phyloP scores from a whole-genome alignment of 2,797 vertebrate genomes.

The Scolopax rusticola region DNA sequence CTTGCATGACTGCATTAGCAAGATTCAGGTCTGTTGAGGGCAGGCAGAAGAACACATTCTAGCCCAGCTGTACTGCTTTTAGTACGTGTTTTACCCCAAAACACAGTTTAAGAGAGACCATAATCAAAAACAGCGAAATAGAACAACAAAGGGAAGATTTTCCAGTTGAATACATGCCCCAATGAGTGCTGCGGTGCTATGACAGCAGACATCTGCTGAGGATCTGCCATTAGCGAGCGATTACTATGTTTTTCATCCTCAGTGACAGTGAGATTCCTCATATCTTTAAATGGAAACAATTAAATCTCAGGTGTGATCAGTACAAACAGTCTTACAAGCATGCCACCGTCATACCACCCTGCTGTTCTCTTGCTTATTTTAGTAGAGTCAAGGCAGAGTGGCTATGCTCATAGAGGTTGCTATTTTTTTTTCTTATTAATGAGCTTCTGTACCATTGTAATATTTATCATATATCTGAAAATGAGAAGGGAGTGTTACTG shows the following conservation, averaged over 20 bases:
- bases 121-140: not conserved
- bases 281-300: conserved; percentile 30
- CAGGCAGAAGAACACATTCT: not conserved
- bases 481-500: not conserved
- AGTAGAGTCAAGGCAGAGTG: not conserved
- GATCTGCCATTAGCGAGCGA: not conserved
- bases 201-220: not conserved
- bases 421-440: not conserved
- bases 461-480: not conserved
- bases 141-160: not conserved
- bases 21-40: not conserved
- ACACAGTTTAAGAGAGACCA: not conserved
- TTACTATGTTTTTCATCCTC: not conserved
- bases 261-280: conserved; percentile 1
- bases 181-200: not conserved
- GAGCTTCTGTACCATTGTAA: not conserved
- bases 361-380: not conserved
- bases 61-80: not conserved
- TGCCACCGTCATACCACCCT: not conserved
- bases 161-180: not conserved
- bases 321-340: not conserved
- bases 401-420: not conserved
- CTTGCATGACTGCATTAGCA: accelerated
- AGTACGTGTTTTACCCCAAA: not conserved
- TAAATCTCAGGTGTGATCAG: not conserved